A percentile compares a stretch with the other conserved stretches of the same genome.
Evolutionary conservation across 1,140 invertebrate species (phyloP).

Genomic region (Camponotus vicinus): DNA sequence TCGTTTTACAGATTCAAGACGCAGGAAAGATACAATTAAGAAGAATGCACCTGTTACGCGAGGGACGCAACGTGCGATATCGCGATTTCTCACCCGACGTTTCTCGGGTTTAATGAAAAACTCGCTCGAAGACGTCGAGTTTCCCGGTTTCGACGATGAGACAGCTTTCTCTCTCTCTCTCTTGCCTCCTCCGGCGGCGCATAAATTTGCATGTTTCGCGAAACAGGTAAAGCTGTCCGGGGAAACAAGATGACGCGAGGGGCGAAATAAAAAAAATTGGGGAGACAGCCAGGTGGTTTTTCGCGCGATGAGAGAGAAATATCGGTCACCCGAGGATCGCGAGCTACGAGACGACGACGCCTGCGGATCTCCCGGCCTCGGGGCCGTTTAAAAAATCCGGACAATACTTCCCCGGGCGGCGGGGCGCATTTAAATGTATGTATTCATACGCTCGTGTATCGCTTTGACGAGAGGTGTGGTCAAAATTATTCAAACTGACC

Average conservation of each 20-base stretch:
- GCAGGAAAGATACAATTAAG: neutral
- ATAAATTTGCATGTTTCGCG: conserved; percentile 75
- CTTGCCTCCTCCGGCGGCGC: conserved; percentile 7
- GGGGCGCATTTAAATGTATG: conserved; percentile 86
- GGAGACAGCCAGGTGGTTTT: conserved; percentile 50
- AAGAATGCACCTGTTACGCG: conserved; percentile 26
- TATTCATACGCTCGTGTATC: conserved; percentile 85
- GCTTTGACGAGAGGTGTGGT: conserved; percentile 86
- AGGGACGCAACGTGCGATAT: conserved; percentile 19
- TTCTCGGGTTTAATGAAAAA: conserved; percentile 58
- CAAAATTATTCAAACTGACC: conserved; percentile 87
- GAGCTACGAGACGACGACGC: conserved; percentile 4
- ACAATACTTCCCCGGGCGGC: conserved; percentile 82
- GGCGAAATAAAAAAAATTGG: conserved; percentile 19
- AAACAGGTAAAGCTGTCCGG: conserved; percentile 61
- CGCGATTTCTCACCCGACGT: conserved; percentile 56
- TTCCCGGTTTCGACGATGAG: conserved; percentile 38
- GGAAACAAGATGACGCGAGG: neutral
- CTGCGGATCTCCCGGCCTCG: conserved; percentile 28
- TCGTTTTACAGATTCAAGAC: neutral
- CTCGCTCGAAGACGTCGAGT: neutral
- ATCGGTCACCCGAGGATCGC: conserved; percentile 76
- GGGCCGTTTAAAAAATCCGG: conserved; percentile 79
- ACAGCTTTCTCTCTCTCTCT: neutral
- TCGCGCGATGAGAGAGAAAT: conserved; percentile 64